Evolutionary conservation across 2,797 vertebrate species (phyloP).

Genomic region (Otolemur crassicaudatus): DNA sequence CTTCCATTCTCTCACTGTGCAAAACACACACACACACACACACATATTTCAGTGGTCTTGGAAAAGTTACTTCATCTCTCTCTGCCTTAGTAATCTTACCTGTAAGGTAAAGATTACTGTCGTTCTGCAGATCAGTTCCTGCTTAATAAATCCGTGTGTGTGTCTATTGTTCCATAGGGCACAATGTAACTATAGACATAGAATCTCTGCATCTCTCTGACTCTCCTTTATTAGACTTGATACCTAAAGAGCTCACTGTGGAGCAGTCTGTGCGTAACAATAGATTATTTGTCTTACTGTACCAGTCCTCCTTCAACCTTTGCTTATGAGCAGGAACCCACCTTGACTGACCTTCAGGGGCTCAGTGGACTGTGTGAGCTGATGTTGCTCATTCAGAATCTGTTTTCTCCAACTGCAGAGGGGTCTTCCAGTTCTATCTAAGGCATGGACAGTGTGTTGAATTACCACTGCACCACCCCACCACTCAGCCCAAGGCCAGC

Average conservation of each 20-base stretch:
- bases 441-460: too few species aligned
- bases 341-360: not conserved
- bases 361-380: not conserved
- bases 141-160: not conserved
- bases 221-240: not conserved
- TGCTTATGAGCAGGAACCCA: not conserved
- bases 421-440: not conserved
- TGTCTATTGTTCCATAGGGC: not conserved
- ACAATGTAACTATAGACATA: not conserved
- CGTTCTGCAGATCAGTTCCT: not conserved
- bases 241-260: not conserved
- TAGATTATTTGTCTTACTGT: not conserved
- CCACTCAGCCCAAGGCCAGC: not conserved
- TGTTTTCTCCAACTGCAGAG: not conserved
- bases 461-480: not conserved
- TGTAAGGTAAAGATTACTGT: not conserved
- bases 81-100: not conserved
- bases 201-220: not conserved
- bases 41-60: not conserved
- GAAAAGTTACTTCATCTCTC: not conserved
- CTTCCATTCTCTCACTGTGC: not conserved
- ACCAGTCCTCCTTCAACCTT: not conserved
- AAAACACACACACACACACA: not conserved
- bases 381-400: not conserved
- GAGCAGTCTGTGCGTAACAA: not conserved